Evolutionary conservation across 1,140 invertebrate species (phyloP).

Genomic region (Sitophilus oryzae): DNA sequence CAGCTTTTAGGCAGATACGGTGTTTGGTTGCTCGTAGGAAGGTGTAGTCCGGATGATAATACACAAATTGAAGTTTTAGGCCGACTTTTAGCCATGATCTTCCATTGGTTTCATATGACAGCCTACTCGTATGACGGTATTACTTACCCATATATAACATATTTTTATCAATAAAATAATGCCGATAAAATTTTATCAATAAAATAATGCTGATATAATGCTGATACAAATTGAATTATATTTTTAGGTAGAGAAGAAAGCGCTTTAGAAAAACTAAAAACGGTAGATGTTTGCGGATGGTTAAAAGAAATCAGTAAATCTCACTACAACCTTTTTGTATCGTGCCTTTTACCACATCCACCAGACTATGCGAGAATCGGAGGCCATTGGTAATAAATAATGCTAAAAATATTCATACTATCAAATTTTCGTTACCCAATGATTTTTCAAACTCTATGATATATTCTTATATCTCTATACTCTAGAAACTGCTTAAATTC

Average conservation of each 20-base stretch:
- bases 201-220: too few species aligned
- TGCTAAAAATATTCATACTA: neutral
- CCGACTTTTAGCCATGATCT: slow-evolving; percentile 88
- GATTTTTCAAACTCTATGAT: too few species aligned
- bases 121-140: slow-evolving; percentile 91
- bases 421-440: neutral
- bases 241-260: slow-evolving; percentile 71
- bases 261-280: slow-evolving; percentile 85
- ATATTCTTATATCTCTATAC: too few species aligned
- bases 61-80: slow-evolving; percentile 86
- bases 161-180: too few species aligned
- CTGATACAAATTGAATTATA: too few species aligned
- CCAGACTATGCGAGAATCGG: slow-evolving; percentile 87
- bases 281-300: slow-evolving; percentile 91
- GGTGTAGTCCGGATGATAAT: slow-evolving; percentile 80
- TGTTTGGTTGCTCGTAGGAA: slow-evolving; percentile 91
- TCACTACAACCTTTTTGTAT: slow-evolving; percentile 83
- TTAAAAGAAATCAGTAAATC: slow-evolving; percentile 75
- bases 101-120: slow-evolving; percentile 99
- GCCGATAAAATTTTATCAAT: too few species aligned
- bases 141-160: neutral
- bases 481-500: too few species aligned
- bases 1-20: slow-evolving; percentile 91
- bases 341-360: slow-evolving; percentile 79
- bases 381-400: slow-evolving; percentile 74